Evolutionary conservation across 1,140 invertebrate genomes (phyloP).

Genomic region (Neodiprion virginianus): DNA sequence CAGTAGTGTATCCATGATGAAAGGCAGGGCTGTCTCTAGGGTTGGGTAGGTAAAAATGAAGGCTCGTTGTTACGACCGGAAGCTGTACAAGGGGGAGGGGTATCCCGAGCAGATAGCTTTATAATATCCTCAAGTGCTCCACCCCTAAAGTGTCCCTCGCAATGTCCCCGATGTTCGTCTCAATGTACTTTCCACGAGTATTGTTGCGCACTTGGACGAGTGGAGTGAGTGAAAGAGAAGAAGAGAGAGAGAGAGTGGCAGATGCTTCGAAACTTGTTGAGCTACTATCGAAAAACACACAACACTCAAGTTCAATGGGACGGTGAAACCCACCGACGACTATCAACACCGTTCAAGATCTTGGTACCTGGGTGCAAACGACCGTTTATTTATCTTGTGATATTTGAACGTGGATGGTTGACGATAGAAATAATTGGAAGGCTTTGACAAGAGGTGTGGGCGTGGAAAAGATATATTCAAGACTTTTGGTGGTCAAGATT

Average conservation of each 20-base stretch:
- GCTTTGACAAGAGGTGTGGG: too few relatives aligned
- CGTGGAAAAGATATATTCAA: too few relatives aligned
- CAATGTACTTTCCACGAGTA: conserved; percentile 26
- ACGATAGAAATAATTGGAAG: too few relatives aligned
- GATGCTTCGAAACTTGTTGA: neutral
- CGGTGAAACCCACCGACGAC: too few relatives aligned
- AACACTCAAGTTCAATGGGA: too few relatives aligned
- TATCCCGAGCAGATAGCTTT: conserved; percentile 34
- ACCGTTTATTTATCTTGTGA: too few relatives aligned
- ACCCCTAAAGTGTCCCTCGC: conserved; percentile 42
- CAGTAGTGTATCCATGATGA: too few relatives aligned
- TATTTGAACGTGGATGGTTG: too few relatives aligned
- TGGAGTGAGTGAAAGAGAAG: neutral
- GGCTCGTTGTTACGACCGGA: conserved; percentile 54
- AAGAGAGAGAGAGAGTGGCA: neutral
- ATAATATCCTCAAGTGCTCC: conserved; percentile 48
- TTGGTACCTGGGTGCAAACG: too few relatives aligned
- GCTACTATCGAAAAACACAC: neutral
- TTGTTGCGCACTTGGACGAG: conserved; percentile 43
- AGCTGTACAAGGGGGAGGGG: conserved; percentile 31
- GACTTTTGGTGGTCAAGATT: too few relatives aligned
- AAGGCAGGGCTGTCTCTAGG: too few relatives aligned
- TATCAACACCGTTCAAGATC: too few relatives aligned
- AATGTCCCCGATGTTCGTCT: conserved; percentile 32
- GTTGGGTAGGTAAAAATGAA: conserved; percentile 10